Conservation (phyloP, 2,888 invertebrate species). For the Drosophila gaucha region DNA sequence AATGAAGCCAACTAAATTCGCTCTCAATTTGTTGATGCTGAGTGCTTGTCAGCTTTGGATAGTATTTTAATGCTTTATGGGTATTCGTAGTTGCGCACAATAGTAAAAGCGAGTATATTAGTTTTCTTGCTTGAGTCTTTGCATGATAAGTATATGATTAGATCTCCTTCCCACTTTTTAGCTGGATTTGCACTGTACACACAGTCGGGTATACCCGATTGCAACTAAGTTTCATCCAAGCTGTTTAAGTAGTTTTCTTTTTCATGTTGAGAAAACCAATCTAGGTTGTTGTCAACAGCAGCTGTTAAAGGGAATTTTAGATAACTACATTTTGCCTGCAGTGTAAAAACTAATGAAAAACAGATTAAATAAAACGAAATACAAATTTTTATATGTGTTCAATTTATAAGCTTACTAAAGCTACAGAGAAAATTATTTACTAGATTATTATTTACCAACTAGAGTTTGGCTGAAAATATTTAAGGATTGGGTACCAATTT, state of each 20-base stretch:
- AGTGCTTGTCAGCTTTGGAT: not conserved
- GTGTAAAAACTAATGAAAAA: not conserved
- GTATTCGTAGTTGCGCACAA: too few species aligned
- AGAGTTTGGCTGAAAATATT: too few species aligned
- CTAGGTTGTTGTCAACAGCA: not conserved
- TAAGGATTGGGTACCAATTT: too few species aligned
- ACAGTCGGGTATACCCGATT: too few species aligned
- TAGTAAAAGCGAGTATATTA: too few species aligned
- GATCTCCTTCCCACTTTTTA: too few species aligned
- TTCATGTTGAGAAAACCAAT: not conserved
- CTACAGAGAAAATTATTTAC: not conserved
- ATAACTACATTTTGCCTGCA: not conserved
- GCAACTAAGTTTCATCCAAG: too few species aligned
- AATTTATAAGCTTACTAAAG: conserved; percentile 1
- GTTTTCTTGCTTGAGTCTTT: too few species aligned
- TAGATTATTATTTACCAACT: too few species aligned
- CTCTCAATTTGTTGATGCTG: not conserved
- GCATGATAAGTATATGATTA: too few species aligned
- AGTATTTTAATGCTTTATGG: conserved; percentile 5
- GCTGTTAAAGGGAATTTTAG: not conserved
- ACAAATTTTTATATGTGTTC: not conserved
- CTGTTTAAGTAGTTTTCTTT: too few species aligned
- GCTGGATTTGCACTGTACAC: too few species aligned
- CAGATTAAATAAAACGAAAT: not conserved
- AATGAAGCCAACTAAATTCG: conserved; percentile 31